These are phyloP conservation scores for Platynereis dumerilii DNA, from an alignment of 2,888 invertebrate species.

Conservation along the genomic window DNA sequence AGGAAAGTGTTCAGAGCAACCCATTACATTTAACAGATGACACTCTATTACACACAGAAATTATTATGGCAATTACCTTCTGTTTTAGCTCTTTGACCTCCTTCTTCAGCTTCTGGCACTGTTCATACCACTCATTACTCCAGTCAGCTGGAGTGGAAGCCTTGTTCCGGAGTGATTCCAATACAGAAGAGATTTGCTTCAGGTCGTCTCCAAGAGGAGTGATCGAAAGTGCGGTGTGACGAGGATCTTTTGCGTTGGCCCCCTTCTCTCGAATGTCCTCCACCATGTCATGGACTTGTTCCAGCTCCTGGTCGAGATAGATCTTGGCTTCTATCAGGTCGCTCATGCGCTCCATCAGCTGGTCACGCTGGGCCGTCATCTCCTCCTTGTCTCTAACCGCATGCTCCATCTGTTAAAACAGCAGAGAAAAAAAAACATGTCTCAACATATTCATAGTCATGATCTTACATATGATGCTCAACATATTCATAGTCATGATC, in stretches of 20 bases:
- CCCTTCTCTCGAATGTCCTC: neutral
- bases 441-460: too few relatives aligned
- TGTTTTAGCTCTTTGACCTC: neutral
- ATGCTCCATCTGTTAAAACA: neutral
- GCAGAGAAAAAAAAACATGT: too few relatives aligned
- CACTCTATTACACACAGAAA: too few relatives aligned
- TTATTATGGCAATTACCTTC: too few relatives aligned
- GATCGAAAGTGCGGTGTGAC: neutral
- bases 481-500: too few relatives aligned
- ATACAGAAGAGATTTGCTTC: neutral
- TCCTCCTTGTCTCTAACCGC: neutral
- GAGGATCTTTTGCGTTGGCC: too few relatives aligned
- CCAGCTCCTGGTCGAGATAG: conserved; percentile 5
- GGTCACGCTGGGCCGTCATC: conserved; percentile 2
- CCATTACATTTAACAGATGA: too few relatives aligned
- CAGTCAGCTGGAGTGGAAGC: conserved; percentile 1
- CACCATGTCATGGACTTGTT: neutral
- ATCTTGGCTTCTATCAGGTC: conserved; percentile 5
- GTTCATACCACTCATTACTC: conserved; percentile 3
- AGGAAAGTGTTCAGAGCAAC: too few relatives aligned
- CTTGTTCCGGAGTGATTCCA: neutral
- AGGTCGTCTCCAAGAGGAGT: neutral
- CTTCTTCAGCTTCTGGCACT: conserved; percentile 4
- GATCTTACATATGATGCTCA: too few relatives aligned
- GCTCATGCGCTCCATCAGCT: conserved; percentile 2